Percentiles rank a stretch among this genome's conserved stretches.
Conservation (phyloP, 2,888 invertebrate genomes). For the Melieria crassipennis region DNA sequence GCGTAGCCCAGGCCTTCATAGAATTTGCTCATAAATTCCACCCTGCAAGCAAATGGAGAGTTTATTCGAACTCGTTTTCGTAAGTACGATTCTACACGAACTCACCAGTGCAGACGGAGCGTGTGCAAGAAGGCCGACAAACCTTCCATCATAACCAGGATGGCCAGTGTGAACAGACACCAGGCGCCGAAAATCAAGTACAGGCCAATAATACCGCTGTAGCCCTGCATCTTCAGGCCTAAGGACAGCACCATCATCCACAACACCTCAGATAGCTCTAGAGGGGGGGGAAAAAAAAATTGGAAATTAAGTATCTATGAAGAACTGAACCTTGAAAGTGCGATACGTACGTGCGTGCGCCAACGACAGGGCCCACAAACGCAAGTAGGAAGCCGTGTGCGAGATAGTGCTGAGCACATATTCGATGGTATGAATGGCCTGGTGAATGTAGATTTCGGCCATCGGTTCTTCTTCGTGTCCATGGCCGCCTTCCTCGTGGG, state of each 20-base stretch:
- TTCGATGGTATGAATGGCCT: constrained; percentile 96
- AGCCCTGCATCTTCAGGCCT: constrained; percentile 74
- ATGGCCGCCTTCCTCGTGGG: constrained; percentile 65
- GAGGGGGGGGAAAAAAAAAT: constrained; percentile 24
- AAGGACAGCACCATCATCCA: constrained; percentile 91
- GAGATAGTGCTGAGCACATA: constrained; percentile 96
- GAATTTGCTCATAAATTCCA: constrained; percentile 97
- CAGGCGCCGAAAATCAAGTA: constrained; percentile 91
- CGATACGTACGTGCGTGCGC: constrained; percentile 88
- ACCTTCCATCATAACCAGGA: constrained; percentile 99
- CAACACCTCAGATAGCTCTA: constrained; percentile 88
- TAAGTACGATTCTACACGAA: not conserved
- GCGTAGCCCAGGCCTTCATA: constrained; percentile 83
- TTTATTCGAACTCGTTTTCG: constrained; percentile 39
- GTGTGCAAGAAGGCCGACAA: constrained; percentile 99
- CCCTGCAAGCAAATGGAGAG: constrained; percentile 69
- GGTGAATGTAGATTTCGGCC: constrained; percentile 91
- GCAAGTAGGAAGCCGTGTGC: constrained; percentile 95
- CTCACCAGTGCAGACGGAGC: constrained; percentile 93
- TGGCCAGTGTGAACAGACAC: constrained; percentile 91
- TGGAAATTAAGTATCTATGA: constrained; percentile 44
- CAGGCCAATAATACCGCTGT: constrained; percentile 79
- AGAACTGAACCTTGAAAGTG: no score
- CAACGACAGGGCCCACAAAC: constrained; percentile 96
- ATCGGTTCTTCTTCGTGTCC: constrained; percentile 73